Evolutionary conservation across 2,888 invertebrate species (phyloP), one percentile per base, ranked within the genome.

Genomic region (Nomada lathburiana): DNA sequence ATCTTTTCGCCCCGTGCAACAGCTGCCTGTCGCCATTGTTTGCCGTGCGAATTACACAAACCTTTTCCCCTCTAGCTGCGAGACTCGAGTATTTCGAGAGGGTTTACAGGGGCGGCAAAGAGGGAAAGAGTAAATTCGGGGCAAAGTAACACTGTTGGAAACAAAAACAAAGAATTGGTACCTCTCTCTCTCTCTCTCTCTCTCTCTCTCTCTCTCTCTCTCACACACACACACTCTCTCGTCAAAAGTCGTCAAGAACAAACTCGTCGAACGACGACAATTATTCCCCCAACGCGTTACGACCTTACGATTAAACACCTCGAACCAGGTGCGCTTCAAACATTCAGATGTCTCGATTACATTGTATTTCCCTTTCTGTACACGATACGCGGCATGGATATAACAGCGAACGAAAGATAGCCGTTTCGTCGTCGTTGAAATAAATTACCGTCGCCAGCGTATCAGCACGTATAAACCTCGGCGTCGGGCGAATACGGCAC

Each of bases 31-130:
- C 13, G n/a, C 29, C 13, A 47, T 57, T 75, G 70, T 83, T 83
- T 82, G 82, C 71, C 42, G 50, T 78, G 57, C 83, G 78, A 82
- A 82, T 83, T 83, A 82, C 82, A 62, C 76, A 59, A 73, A 74
- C 83, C 47, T 59, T 82, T 52, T 60, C 20, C 76, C 42, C 63
- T 52, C 63, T 71, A 10, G 53, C 7, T 53, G 63, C 50, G 50
- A 74, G 71, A 83, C 67, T 50, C 67, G 60, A 36, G 68, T 55
- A 29, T 72, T 77, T 77, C 55, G 29, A 29, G 72, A 36, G 67
- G 67, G 70, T 75, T 74, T 79, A 50, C 72, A 29, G 47, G 10
- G n/a, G 62, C 44, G 16, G 26, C 47, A 18, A 59, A 47, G 47
- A n/a, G 29, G 26, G 20, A 76, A 52, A 59, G 50, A 29, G 26